Evolutionary conservation across 2,888 invertebrate genomes (phyloP).

Genomic region (Lamellibrachia columna): DNA sequence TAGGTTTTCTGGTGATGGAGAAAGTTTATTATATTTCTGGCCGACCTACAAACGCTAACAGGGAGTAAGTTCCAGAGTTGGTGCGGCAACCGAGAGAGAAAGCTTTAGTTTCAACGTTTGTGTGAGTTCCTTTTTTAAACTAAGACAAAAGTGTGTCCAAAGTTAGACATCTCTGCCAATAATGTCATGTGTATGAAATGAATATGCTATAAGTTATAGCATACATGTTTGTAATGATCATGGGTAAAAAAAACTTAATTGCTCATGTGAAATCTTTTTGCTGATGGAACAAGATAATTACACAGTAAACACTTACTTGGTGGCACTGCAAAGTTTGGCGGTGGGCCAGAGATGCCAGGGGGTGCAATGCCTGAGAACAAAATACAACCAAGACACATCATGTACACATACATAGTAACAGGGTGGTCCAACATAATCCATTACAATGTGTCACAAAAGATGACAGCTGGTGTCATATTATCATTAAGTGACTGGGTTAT

Average conservation of each 20-base stretch:
- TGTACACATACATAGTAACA: background rate
- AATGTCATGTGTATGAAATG: background rate
- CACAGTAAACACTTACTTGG: background rate
- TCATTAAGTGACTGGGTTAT: too few species aligned
- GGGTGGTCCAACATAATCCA: too few species aligned
- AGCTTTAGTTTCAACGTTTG: too few species aligned
- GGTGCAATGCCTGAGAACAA: constrained; percentile 31
- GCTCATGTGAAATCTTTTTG: background rate
- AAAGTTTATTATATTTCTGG: too few species aligned
- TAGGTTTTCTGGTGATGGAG: too few species aligned
- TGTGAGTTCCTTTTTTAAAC: background rate
- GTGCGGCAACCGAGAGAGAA: too few species aligned
- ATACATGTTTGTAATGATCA: background rate
- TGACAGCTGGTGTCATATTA: too few species aligned
- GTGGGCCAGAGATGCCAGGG: constrained; percentile 51
- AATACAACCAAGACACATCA: background rate
- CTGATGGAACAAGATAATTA: background rate
- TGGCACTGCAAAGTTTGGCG: constrained; percentile 36
- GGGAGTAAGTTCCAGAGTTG: too few species aligned
- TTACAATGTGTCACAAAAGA: background rate
- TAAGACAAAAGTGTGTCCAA: background rate
- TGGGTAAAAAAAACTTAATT: background rate
- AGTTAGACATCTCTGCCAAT: background rate
- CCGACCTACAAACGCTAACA: too few species aligned
- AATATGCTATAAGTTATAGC: background rate